A percentile compares a stretch with the other conserved stretches of the same genome.
phyloP scores from a whole-genome alignment of 2,797 vertebrate genomes.

The Parauchenoglanis punctatus region DNA sequence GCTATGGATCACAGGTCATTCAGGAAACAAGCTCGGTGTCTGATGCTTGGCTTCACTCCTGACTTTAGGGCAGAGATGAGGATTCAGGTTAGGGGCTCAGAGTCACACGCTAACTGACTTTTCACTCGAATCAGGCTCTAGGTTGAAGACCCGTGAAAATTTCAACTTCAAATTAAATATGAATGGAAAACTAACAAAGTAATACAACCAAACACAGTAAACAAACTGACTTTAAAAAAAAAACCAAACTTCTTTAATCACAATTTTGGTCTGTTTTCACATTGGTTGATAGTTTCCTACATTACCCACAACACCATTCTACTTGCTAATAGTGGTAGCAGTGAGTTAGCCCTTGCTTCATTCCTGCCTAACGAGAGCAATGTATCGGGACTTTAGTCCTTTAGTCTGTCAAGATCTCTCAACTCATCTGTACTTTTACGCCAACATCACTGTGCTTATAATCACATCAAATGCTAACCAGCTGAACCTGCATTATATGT shows the following conservation, averaged over 20 bases:
- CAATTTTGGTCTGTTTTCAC: background rate
- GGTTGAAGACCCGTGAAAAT: background rate
- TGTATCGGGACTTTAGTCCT: too few relatives aligned
- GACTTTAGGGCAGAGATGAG: background rate
- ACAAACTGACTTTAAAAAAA: background rate
- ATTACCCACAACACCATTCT: background rate
- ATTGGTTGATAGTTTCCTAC: background rate
- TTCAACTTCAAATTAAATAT: background rate
- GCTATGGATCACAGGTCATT: background rate
- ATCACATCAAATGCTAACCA: background rate
- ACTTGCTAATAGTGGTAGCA: background rate
- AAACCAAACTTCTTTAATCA: background rate
- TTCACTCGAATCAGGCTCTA: background rate
- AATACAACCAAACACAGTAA: background rate
- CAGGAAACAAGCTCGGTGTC: background rate
- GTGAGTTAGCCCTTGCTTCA: background rate
- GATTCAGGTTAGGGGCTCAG: background rate
- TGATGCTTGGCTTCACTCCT: background rate
- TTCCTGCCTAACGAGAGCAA: background rate
- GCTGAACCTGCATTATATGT: background rate
- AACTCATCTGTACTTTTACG: background rate
- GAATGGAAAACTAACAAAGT: background rate
- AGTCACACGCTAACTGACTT: background rate
- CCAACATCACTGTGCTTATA: background rate
- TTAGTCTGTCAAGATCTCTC: too few relatives aligned